These are phyloP conservation scores for Gulo gulo DNA, from an alignment of 2,113 vertebrate genomes.

Conservation along the genomic window DNA sequence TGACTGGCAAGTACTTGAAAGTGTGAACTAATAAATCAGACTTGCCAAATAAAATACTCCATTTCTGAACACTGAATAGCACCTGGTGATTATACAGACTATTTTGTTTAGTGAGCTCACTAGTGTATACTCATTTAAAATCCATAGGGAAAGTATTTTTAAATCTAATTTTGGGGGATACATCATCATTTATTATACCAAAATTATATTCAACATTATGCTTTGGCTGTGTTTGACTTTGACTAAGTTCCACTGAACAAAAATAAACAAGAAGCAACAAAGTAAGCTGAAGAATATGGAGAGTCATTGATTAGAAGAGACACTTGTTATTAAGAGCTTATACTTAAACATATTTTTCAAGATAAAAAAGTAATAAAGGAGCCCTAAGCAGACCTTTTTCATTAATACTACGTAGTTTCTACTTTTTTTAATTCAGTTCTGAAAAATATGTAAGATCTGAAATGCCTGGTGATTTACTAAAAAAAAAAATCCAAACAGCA, in stretches of 20 bases:
- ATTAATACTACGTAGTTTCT: not conserved
- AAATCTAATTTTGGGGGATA: conserved; percentile 25
- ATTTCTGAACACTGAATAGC: not conserved
- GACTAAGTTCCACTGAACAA: conserved; percentile 16
- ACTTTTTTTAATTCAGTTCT: not conserved
- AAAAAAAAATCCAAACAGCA: not conserved
- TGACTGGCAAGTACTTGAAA: not conserved
- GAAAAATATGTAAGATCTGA: not conserved
- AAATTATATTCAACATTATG: conserved; percentile 18
- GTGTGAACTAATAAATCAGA: not conserved
- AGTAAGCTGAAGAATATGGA: not conserved
- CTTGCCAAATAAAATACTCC: not conserved
- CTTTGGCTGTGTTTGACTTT: not conserved
- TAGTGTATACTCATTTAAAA: not conserved
- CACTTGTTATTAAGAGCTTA: not conserved
- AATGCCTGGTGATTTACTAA: not conserved
- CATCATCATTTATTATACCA: not conserved
- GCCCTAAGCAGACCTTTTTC: not conserved
- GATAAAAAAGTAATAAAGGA: not conserved
- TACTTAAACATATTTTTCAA: not conserved
- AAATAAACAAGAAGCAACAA: conserved; percentile 13
- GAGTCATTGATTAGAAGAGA: not conserved
- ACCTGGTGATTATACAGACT: not conserved
- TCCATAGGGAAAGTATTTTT: not conserved
- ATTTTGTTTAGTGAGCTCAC: not conserved